These are phyloP conservation scores for Eupithecia pulchellata DNA, from an alignment of 2,888 invertebrate species.

Conservation along the genomic window DNA sequence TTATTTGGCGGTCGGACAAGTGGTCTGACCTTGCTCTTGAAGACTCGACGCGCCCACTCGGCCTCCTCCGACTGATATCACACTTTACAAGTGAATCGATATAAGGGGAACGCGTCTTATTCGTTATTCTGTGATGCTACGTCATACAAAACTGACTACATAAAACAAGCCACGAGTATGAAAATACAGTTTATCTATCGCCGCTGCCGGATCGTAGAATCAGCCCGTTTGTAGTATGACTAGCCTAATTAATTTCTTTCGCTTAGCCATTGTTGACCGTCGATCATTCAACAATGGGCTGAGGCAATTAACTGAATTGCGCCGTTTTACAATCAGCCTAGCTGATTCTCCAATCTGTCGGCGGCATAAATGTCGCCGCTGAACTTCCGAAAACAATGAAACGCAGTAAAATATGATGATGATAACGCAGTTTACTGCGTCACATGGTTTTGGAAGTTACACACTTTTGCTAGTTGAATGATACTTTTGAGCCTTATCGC, in stretches of 20 bases:
- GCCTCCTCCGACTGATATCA: constrained; percentile 54
- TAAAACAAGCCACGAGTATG: constrained; percentile 13
- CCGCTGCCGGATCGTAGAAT: not conserved
- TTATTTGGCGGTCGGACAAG: constrained; percentile 29
- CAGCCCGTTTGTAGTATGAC: not conserved
- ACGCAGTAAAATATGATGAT: not conserved
- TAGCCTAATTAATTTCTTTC: not conserved
- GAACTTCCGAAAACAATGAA: too few species aligned
- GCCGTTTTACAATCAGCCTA: not conserved
- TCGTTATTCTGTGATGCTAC: constrained; percentile 16
- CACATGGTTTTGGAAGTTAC: not conserved
- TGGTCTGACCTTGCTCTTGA: constrained; percentile 74
- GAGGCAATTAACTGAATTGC: not conserved
- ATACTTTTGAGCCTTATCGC: not conserved
- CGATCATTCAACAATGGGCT: not conserved
- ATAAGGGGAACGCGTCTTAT: constrained; percentile 21
- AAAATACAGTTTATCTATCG: not conserved
- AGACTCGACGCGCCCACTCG: constrained; percentile 75
- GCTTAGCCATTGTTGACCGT: not conserved
- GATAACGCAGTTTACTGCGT: not conserved
- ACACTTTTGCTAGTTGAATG: not conserved
- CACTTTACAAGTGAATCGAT: constrained; percentile 34
- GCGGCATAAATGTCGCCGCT: too few species aligned
- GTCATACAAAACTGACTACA: constrained; percentile 20
- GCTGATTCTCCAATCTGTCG: not conserved